Evolutionary conservation across 2,888 invertebrate species (phyloP).

Genomic region (Coenonympha arcania): DNA sequence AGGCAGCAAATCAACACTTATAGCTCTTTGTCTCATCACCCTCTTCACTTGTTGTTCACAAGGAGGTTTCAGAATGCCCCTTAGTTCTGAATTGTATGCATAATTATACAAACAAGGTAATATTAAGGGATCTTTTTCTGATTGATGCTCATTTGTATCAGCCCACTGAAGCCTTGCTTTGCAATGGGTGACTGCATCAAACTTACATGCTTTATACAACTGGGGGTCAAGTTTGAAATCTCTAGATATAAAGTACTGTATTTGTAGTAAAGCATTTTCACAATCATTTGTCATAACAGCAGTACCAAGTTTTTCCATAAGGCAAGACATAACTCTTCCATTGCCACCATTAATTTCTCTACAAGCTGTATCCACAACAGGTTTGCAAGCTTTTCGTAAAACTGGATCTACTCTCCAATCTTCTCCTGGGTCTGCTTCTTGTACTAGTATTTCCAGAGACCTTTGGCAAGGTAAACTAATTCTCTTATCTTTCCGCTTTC

Average conservation of each 20-base stretch:
- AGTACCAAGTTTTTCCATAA: conserved; percentile 93
- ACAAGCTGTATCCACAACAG: conserved; percentile 86
- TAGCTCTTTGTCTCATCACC: conserved; percentile 93
- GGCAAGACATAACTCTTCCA: conserved; percentile 90
- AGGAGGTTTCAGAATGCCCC: conserved; percentile 70
- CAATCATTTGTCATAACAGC: conserved; percentile 90
- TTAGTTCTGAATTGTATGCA: conserved; percentile 73
- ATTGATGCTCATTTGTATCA: conserved; percentile 77
- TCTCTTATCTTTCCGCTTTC: conserved; percentile 76
- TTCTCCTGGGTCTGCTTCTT: conserved; percentile 93
- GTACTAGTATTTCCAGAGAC: conserved; percentile 85
- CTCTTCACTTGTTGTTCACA: conserved; percentile 87
- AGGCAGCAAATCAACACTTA: conserved; percentile 93
- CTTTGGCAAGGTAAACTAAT: conserved; percentile 82
- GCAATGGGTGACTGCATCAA: conserved; percentile 88
- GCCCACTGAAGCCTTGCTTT: conserved; percentile 86
- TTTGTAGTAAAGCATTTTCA: conserved; percentile 92
- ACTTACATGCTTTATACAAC: conserved; percentile 89
- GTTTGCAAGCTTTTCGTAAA: conserved; percentile 87
- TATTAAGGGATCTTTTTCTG: conserved; percentile 86
- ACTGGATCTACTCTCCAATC: conserved; percentile 97
- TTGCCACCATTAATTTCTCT: conserved; percentile 82
- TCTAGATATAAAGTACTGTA: conserved; percentile 97
- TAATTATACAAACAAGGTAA: conserved; percentile 91
- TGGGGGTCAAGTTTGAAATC: conserved; percentile 94